Evolutionary conservation across 2,888 invertebrate species (phyloP).

Genomic region (Ormyrus rosae): DNA sequence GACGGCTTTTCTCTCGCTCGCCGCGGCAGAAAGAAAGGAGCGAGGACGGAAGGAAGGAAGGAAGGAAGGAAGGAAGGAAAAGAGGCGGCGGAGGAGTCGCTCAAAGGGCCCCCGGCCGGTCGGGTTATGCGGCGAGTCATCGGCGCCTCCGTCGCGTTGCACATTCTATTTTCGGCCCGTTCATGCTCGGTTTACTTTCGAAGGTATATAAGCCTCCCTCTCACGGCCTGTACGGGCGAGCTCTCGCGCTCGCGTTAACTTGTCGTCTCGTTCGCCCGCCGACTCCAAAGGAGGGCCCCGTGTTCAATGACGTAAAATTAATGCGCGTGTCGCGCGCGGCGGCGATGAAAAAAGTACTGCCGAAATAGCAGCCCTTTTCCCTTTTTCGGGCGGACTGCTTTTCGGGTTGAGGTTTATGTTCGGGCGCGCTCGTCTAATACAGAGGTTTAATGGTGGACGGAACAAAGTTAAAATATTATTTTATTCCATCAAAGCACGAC

Average conservation of each 20-base stretch:
- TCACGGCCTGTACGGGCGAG: background rate
- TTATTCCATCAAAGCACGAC: too few relatives aligned
- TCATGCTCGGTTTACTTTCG: slow-evolving; percentile 44
- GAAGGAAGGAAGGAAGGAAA: slow-evolving; percentile 11
- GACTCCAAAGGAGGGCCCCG: background rate
- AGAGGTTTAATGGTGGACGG: background rate
- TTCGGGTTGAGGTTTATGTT: background rate
- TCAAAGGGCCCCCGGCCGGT: slow-evolving; percentile 33
- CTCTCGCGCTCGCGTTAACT: slow-evolving; percentile 19
- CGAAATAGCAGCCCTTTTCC: slow-evolving; percentile 15
- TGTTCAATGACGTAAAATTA: slow-evolving; percentile 53
- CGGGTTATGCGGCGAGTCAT: background rate
- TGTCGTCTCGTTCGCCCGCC: slow-evolving; percentile 12
- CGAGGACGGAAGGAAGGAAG: slow-evolving; percentile 8
- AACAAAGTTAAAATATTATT: background rate
- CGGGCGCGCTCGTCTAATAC: background rate
- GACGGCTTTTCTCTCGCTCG: slow-evolving; percentile 6
- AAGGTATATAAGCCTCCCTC: slow-evolving; percentile 14
- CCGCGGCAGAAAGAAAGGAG: background rate
- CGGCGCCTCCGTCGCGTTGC: slow-evolving; percentile 21
- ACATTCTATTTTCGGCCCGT: slow-evolving; percentile 49
- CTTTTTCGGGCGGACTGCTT: background rate
- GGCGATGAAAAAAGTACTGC: slow-evolving; percentile 35
- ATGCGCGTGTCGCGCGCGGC: slow-evolving; percentile 23
- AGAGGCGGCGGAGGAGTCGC: background rate